Percentiles rank a stretch among this genome's conserved stretches.
These are phyloP conservation scores for Lacanobia wlatinum DNA, from an alignment of 2,888 invertebrate genomes.

Conservation along the genomic window DNA sequence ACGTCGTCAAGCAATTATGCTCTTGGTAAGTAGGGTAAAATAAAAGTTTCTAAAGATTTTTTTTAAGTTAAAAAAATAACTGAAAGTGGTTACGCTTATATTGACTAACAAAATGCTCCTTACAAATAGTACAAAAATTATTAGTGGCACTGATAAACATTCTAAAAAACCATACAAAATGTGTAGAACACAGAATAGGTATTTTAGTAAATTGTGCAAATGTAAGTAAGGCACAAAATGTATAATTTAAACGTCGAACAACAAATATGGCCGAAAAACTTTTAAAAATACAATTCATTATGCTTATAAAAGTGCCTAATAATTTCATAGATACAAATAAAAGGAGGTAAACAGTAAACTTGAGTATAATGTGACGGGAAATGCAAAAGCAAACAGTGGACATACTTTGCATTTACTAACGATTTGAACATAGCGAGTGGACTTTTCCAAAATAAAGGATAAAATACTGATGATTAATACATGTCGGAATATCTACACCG, in stretches of 20 bases:
- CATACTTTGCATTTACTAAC: conserved; percentile 51
- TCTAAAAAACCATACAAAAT: conserved; percentile 62
- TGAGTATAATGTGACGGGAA: conserved; percentile 54
- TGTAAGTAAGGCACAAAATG: conserved; percentile 77
- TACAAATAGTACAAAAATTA: conserved; percentile 75
- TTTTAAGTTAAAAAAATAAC: conserved; percentile 74
- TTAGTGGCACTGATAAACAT: conserved; percentile 84
- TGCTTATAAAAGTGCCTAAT: conserved; percentile 59
- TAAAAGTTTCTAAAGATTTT: conserved; percentile 73
- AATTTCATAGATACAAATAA: conserved; percentile 54
- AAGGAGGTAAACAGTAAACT: conserved; percentile 58
- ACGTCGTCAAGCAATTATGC: conserved; percentile 73
- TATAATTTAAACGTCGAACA: conserved; percentile 64
- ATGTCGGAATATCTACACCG: conserved; percentile 63
- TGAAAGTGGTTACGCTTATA: conserved; percentile 79
- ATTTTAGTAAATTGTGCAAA: conserved; percentile 79
- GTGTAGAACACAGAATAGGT: conserved; percentile 53
- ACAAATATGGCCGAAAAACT: conserved; percentile 65
- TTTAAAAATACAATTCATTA: conserved; percentile 61
- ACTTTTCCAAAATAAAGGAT: conserved; percentile 67
- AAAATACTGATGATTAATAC: conserved; percentile 82
- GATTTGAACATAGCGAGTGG: conserved; percentile 28
- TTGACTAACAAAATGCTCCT: conserved; percentile 86
- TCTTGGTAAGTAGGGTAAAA: conserved; percentile 75
- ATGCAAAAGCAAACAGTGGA: conserved; percentile 48